Base-by-base conservation (phyloP, 2,888 invertebrate genomes). In the Anthrax anthrax region DNA sequence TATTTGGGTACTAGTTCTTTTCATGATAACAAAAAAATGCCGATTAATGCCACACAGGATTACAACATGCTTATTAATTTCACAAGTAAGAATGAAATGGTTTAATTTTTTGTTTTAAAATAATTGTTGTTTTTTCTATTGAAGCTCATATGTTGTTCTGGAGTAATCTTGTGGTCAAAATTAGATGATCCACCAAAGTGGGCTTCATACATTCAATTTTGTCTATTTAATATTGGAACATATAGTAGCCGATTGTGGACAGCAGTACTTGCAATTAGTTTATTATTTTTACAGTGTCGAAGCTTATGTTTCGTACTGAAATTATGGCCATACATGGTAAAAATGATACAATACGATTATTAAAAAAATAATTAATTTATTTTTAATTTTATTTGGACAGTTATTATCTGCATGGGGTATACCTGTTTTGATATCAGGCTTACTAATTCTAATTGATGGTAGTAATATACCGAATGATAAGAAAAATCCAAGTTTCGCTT, bases 191-290 rank as follows among this genome's bases (percentile, higher is more conserved):
- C 68, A 38, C 65, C 70, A 2, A 71, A 73, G 6, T 83, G 81
- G 81, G 67, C 72, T 29, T 72, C 78, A 56, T 81, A 84, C 49
- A 48, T 84, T 3, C 86, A 90, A 60, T 87, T 90, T 61, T 71
- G 80, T 5, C 62, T 89, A 16, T 81, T 86, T 53, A 80, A 84
- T 34, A 76, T 80, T 52, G 81, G 84, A 48, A 82, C 86, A 49
- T 85, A 86, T 59, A 84, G 88, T 49, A 80, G 87, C 42, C 72
- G 91, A 49, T 70, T 90, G 44, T 91, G 89, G 87, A 88, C 90
- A 0, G 82, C 84, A 10, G 79, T 87, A 58, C 71, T 92, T 47
- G 85, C 92, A 2, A 74, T 88, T 34, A 80, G 82, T 8, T 64
- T 95, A 34, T 74, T 92, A 29, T 81, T 92, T 63, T 69, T 92